phyloP scores from a whole-genome alignment of 2,888 invertebrate genomes.

The Operophtera brumata region DNA sequence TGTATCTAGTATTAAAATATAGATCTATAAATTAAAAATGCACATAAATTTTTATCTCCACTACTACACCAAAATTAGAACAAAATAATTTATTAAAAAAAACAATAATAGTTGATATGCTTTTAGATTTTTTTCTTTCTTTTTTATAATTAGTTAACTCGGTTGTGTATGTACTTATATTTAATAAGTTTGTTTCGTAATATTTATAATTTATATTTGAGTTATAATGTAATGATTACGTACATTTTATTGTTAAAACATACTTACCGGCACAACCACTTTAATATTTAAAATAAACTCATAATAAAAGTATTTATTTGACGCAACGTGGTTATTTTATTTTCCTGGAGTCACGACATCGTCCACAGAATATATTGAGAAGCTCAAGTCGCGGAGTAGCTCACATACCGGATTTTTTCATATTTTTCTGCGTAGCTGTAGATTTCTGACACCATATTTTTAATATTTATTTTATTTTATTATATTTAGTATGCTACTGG shows the following conservation, averaged over 20 bases:
- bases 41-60: slow-evolving; percentile 65
- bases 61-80: slow-evolving; percentile 70
- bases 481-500: slow-evolving; percentile 73
- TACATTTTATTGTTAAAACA: slow-evolving; percentile 68
- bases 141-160: slow-evolving; percentile 64
- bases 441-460: slow-evolving; percentile 64
- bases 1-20: slow-evolving; percentile 40
- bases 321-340: slow-evolving; percentile 69
- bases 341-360: slow-evolving; percentile 39
- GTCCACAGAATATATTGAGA: slow-evolving; percentile 29
- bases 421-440: slow-evolving; percentile 61
- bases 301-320: slow-evolving; percentile 78
- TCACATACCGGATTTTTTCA: slow-evolving; percentile 75
- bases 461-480: slow-evolving; percentile 50
- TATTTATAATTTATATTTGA: slow-evolving; percentile 57
- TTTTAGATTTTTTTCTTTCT: slow-evolving; percentile 55
- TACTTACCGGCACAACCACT: slow-evolving; percentile 73
- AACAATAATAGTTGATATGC: slow-evolving; percentile 41
- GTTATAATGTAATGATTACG: slow-evolving; percentile 71
- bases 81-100: slow-evolving; percentile 37
- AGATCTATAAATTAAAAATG: slow-evolving; percentile 38
- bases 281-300: slow-evolving; percentile 61
- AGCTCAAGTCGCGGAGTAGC: slow-evolving; percentile 55
- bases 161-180: slow-evolving; percentile 82
- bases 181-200: slow-evolving; percentile 61